Conservation (phyloP, 2,888 invertebrate genomes). For the Isoperla grammatica region DNA sequence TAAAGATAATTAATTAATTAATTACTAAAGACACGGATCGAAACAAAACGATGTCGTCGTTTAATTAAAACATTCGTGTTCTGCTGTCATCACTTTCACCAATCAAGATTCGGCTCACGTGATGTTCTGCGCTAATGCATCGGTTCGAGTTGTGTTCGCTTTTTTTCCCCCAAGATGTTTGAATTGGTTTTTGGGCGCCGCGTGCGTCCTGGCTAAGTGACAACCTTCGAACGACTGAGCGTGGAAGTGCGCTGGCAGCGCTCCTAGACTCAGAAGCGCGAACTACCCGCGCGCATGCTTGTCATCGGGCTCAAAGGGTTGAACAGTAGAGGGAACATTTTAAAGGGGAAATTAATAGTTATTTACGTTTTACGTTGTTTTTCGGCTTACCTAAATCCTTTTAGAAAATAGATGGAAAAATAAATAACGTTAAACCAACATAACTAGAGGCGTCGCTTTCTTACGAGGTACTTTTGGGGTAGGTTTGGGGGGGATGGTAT, state of each 20-base stretch:
- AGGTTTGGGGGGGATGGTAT: too few species aligned
- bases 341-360: slow-evolving; percentile 17
- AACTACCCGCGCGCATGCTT: slow-evolving; percentile 5
- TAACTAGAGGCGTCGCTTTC: too few species aligned
- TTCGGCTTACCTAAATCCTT: slow-evolving; percentile 15
- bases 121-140: background rate
- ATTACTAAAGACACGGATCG: too few species aligned
- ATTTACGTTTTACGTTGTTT: slow-evolving; percentile 14
- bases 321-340: slow-evolving; percentile 4
- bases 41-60: too few species aligned
- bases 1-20: too few species aligned
- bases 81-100: too few species aligned
- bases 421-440: slow-evolving; percentile 10
- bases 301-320: slow-evolving; percentile 8
- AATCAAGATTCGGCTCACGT: too few species aligned
- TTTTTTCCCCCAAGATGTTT: slow-evolving; percentile 4
- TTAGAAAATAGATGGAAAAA: slow-evolving; percentile 17
- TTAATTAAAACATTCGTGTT: too few species aligned
- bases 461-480: too few species aligned
- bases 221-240: background rate
- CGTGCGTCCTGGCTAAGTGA: slow-evolving; percentile 1
- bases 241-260: background rate
- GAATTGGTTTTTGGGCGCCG: background rate
- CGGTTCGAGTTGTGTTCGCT: slow-evolving; percentile 8
- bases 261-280: too few species aligned